phyloP scores from a whole-genome alignment of 2,888 invertebrate species.

The Hypomecis punctinalis region DNA sequence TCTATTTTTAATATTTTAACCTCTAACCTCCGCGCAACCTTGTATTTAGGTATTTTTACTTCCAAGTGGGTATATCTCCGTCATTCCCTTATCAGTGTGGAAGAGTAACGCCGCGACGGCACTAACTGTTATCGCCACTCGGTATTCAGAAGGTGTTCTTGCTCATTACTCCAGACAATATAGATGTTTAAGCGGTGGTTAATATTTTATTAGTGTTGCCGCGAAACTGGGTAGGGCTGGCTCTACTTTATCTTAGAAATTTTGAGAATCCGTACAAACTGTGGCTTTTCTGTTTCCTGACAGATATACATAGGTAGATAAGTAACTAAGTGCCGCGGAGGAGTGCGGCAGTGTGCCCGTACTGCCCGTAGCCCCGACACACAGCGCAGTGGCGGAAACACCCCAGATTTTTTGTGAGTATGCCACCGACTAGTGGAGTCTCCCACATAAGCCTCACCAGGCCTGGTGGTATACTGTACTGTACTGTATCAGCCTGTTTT shows the following conservation, averaged over 20 bases:
- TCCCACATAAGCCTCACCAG: too few relatives aligned
- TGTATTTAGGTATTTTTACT: constrained; percentile 18
- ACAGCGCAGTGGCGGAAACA: too few relatives aligned
- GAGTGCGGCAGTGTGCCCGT: too few relatives aligned
- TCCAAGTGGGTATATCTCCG: constrained; percentile 30
- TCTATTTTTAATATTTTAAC: not conserved
- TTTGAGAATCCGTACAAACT: too few relatives aligned
- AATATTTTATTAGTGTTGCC: constrained; percentile 73
- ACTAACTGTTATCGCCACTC: constrained; percentile 55
- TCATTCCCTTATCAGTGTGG: constrained; percentile 35
- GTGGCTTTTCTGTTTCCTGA: too few relatives aligned
- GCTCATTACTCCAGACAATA: constrained; percentile 77
- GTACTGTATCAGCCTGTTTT: too few relatives aligned
- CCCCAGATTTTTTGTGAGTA: too few relatives aligned
- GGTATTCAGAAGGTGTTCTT: constrained; percentile 82
- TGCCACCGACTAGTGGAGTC: too few relatives aligned
- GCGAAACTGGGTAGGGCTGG: constrained; percentile 53
- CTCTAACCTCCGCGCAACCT: constrained; percentile 9
- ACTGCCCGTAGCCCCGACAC: too few relatives aligned
- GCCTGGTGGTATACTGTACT: too few relatives aligned
- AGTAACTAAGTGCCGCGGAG: too few relatives aligned
- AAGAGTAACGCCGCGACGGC: constrained; percentile 43
- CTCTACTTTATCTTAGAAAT: not conserved
- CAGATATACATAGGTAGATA: too few relatives aligned
- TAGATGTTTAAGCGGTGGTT: constrained; percentile 79